Base-by-base conservation (phyloP, 2,888 invertebrate species). In the Drosophila formosana region DNA sequence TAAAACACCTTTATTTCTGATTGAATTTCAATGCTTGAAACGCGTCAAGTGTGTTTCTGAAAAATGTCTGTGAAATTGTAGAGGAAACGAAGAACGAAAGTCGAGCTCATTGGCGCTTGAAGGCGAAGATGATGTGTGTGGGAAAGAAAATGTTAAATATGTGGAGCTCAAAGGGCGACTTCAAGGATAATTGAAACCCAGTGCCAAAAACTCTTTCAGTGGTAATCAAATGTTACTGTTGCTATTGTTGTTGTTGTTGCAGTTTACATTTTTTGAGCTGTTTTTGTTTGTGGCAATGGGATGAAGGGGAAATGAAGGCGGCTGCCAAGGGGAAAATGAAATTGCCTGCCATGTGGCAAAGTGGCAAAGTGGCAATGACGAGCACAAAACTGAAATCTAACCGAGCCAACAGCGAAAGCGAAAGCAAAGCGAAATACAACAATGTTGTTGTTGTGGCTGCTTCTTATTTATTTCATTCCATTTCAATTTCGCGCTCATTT, bases 401-500 rank as follows among this genome's bases (percentile, higher is more conserved):
- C 41, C 39, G 39, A 9, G 9, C 34, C 7, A 5, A 28, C 4
- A 28, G 4, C 58, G 58, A 72, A 63, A 46, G 55, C 57, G 37
- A 66, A 41, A 46, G 78, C 72, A 77, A 51, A 34, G n/a, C 53
- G 32, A 43, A 50, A 18, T 1, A 18, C 18, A 18, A 18, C 18
- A 61, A 55, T 60, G 47, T 70, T 70, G 43, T 32, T 63, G 66
- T 28, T 65, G 66, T 45, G 56, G 64, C n/a, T 61, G 55, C 55
- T 52, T 63, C 70, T 75, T 73, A 72, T 73, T 75, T 80, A 83
- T 88, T 86, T 88, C 84, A 83, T 88, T 88, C 71, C 88, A 78
- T 88, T 83, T 83, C 88, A 83, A 83, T 83, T 88, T 88, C 69
- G 84, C 82, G 87, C 83, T 83, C 84, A 83, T 86, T 88, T 83